Base-by-base conservation (phyloP, 2,797 vertebrate genomes). In the Knipowitschia caucasica region DNA sequence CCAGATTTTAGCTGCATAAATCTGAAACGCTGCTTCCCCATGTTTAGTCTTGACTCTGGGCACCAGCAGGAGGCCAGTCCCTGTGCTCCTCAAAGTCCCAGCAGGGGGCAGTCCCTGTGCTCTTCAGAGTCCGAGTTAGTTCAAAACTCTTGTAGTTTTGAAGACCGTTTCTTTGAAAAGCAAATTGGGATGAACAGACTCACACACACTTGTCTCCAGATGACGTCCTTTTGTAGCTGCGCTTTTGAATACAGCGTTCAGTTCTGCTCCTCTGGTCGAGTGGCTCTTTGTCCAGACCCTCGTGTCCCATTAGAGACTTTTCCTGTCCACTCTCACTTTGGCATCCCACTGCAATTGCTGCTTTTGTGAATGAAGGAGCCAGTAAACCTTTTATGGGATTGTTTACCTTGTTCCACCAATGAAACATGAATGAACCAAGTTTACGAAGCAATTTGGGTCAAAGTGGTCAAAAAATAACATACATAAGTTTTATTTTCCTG, bases 321-420 rank as follows among this genome's bases (percentile, higher is more conserved):
- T 47, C 31, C 17, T 20, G 10, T 14, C 25, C 14, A 21, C 36
- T 18, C 21, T 57, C 51, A 43, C 36, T 42, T 2, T 20, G 21
- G 17, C 39, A 12, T 5, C 26, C 24, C 25, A 17, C 43, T 25
- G 9, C 29, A 26, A 20, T 17, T 5, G 45, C 27, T 47, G 45
- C 17, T 20, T 29, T 30, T 30, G 8, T 47, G 27, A 47, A 31
- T 47, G 45, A 15, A 45, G 27, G 27, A 35, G 59, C 53, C 58
- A 59, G 40, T 71, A 63, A 62, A 31, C 25, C 35, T 43, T 63
- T 53, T 63, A 50, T 40, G 11, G 33, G 50, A 29, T 26, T 60
- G 57, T 74, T 71, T 69, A 73, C 55, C 24, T 73, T 40, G 26
- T 52, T 21, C 23, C 59, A 44, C 42, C n/a, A 17, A 39, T 64